A percentile compares a stretch with the other conserved stretches of the same genome.
These are phyloP conservation scores for Terebella lapidaria DNA, from an alignment of 2,888 invertebrate species.

Conservation along the genomic window DNA sequence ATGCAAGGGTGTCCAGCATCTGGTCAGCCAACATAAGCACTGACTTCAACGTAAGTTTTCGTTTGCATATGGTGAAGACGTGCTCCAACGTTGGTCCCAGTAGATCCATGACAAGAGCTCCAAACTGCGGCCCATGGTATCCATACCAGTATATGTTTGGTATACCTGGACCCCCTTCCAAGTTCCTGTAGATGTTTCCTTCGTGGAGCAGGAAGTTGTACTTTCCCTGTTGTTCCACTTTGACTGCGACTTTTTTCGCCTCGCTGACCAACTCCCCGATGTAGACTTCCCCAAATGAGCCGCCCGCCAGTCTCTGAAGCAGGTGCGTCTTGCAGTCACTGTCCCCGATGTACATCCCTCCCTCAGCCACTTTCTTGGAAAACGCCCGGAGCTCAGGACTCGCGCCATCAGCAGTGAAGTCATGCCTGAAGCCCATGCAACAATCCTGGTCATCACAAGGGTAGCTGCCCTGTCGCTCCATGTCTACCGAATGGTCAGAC, in stretches of 20 bases:
- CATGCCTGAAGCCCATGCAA: background rate
- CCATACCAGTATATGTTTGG: slow-evolving; percentile 23
- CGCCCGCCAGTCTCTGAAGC: slow-evolving; percentile 16
- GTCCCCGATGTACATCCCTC: slow-evolving; percentile 13
- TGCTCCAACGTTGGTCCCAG: slow-evolving; percentile 20
- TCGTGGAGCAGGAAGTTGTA: slow-evolving; percentile 18
- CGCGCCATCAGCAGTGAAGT: background rate
- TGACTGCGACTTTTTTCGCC: slow-evolving; percentile 18
- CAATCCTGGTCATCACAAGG: background rate
- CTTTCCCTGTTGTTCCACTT: slow-evolving; percentile 17
- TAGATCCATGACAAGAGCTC: slow-evolving; percentile 20
- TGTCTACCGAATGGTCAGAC: background rate
- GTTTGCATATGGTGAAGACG: slow-evolving; percentile 10
- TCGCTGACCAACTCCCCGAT: slow-evolving; percentile 8
- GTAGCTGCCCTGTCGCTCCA: background rate
- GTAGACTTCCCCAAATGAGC: slow-evolving; percentile 24
- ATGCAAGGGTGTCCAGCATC: slow-evolving; percentile 59
- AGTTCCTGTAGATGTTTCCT: slow-evolving; percentile 20
- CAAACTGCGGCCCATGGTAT: slow-evolving; percentile 15
- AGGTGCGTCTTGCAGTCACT: slow-evolving; percentile 14
- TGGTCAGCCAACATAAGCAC: slow-evolving; percentile 18
- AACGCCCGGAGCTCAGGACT: background rate
- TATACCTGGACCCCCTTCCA: slow-evolving; percentile 19
- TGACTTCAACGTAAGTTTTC: slow-evolving; percentile 18
- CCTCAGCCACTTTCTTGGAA: background rate